These are phyloP conservation scores for Alces alces DNA, from an alignment of 2,113 vertebrate genomes.

Conservation along the genomic window DNA sequence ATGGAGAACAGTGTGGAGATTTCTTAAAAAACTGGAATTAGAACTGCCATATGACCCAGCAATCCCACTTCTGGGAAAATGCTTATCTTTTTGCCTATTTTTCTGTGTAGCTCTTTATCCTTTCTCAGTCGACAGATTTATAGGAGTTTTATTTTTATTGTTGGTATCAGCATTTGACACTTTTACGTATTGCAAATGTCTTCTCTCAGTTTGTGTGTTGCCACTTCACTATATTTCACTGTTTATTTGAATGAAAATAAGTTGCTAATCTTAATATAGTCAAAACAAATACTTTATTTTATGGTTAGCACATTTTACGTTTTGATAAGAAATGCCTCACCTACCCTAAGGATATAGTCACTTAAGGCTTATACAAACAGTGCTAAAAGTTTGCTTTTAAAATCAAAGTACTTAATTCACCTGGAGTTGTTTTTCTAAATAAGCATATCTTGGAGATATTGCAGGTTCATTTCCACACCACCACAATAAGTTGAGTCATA, in stretches of 20 bases:
- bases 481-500: not conserved
- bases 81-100: not conserved
- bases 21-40: no score
- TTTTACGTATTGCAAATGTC: not conserved
- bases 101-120: not conserved
- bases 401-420: not conserved
- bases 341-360: not conserved
- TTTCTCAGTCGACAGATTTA: not conserved
- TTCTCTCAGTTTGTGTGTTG: not conserved
- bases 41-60: no score
- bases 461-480: not conserved
- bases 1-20: no score
- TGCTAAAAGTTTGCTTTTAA: constrained; percentile 8
- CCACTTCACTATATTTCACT: not conserved
- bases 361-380: not conserved
- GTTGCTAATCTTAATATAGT: not conserved
- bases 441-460: not conserved
- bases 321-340: not conserved
- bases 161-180: not conserved
- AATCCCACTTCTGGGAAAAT: not conserved
- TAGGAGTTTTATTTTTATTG: not conserved
- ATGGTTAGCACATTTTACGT: not conserved
- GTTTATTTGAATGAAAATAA: not conserved
- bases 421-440: not conserved
- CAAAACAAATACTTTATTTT: not conserved